Conservation (phyloP, 1,140 invertebrate species). For the Antheraea pernyi region DNA sequence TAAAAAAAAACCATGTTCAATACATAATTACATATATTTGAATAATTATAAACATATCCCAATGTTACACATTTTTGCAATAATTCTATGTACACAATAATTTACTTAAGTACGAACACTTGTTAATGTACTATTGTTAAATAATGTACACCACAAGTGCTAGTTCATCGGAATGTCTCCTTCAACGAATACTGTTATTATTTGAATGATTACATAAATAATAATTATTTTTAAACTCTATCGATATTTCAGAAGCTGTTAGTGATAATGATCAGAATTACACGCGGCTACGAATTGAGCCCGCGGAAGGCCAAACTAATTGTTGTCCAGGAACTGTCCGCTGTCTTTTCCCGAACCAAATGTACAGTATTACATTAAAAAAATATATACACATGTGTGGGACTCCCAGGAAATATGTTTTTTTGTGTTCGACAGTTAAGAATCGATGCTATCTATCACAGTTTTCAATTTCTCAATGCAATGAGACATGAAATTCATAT, state of each 20-base stretch:
- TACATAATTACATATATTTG: conserved; percentile 31
- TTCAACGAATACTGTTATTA: background rate
- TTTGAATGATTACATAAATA: background rate
- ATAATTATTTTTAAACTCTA: background rate
- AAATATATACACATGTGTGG: too few relatives aligned
- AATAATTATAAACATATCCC: conserved; percentile 42
- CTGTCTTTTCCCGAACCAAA: too few relatives aligned
- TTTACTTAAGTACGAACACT: conserved; percentile 47
- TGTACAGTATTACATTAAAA: too few relatives aligned
- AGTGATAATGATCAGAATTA: too few relatives aligned
- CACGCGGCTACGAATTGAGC: too few relatives aligned
- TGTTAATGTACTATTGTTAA: background rate
- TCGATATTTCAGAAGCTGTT: background rate
- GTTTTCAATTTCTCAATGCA: too few relatives aligned
- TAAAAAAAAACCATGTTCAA: conserved; percentile 14
- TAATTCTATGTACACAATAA: conserved; percentile 44
- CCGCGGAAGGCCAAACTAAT: too few relatives aligned
- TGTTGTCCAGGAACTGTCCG: too few relatives aligned
- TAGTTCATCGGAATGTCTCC: background rate
- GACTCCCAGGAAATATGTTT: too few relatives aligned
- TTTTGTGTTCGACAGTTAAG: too few relatives aligned
- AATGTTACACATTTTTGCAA: conserved; percentile 22
- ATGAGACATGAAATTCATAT: too few relatives aligned
- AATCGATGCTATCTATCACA: too few relatives aligned
- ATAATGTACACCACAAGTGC: background rate